These are phyloP conservation scores for Himalopsyche kuldschensis DNA, from an alignment of 2,888 invertebrate species.

Conservation along the genomic window DNA sequence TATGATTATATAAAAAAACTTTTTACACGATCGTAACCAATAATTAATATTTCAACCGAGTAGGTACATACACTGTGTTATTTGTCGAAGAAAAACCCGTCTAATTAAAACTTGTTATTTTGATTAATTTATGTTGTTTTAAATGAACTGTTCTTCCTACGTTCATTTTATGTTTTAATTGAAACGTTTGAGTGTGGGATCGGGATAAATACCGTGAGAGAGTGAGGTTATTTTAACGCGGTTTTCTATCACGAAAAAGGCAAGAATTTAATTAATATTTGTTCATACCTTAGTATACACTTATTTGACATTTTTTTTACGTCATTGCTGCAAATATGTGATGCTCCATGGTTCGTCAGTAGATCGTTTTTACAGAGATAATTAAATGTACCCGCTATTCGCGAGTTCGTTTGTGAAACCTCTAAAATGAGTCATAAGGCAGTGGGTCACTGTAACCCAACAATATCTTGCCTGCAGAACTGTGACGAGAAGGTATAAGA, in stretches of 20 bases:
- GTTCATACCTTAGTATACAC: no score
- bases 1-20: background rate
- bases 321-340: no score
- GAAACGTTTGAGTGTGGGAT: background rate
- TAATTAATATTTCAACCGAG: background rate
- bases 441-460: no score
- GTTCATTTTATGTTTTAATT: background rate
- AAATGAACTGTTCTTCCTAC: background rate
- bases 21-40: background rate
- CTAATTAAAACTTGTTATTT: background rate
- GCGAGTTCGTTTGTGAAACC: no score
- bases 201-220: background rate
- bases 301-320: no score
- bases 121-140: background rate
- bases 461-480: no score
- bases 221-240: background rate
- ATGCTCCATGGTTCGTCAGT: no score
- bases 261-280: background rate
- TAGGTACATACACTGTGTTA: background rate
- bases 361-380: no score
- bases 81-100: background rate
- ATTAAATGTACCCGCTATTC: no score
- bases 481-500: no score
- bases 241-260: background rate
- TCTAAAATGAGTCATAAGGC: no score